Evolutionary conservation across 2,113 vertebrate genomes (phyloP), one percentile per base, ranked within the genome.

Genomic region (Nothobranchius kuhntae): DNA sequence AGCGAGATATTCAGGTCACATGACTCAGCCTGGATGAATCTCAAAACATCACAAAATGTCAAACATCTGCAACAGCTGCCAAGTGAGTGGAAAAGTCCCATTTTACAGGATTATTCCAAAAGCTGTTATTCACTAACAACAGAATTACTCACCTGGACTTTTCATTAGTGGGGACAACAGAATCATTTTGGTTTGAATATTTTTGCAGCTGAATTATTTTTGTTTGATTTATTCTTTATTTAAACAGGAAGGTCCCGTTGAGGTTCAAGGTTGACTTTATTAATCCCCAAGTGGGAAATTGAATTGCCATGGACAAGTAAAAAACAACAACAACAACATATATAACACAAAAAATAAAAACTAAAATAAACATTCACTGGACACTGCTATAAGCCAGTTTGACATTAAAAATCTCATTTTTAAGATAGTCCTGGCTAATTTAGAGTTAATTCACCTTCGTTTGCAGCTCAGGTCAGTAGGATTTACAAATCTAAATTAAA

Each of bases 1-100:
- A 53, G 66, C 77, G 69, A 81, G 69, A 88, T 80, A 80, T 45
- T 0, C 40, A 59, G 80, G 79, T 81, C 79, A 72, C 48, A 51
- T 83, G 68, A 76, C 53, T 65, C 64, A 30, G 53, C 69, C 57
- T 80, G 26, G 7, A 38, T 52, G 40, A 53, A 15, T 69, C 65
- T 76, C 36, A 24, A 66, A 71, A 70, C 55, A 56, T 81, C 61
- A 83, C 48, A 61, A 67, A 74, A 75, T 78, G 63, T 84, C 81
- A 81, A 77, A 61, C 64, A 53, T 9, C 44, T 58, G 66, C 59
- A 63, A 50, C 54, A 35, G 50, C 63, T 75, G 69, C 66, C 53
- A n/a, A 10, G 69, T 6, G 26, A 73, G 6, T 44, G 52, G 13
- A 6, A 13, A 10, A 4, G 42, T 65, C 14, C 6, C 3, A n/a